Evolutionary conservation across 2,797 vertebrate genomes (phyloP), one percentile per base, ranked within the genome.

Genomic region (Xyrichtys novacula): DNA sequence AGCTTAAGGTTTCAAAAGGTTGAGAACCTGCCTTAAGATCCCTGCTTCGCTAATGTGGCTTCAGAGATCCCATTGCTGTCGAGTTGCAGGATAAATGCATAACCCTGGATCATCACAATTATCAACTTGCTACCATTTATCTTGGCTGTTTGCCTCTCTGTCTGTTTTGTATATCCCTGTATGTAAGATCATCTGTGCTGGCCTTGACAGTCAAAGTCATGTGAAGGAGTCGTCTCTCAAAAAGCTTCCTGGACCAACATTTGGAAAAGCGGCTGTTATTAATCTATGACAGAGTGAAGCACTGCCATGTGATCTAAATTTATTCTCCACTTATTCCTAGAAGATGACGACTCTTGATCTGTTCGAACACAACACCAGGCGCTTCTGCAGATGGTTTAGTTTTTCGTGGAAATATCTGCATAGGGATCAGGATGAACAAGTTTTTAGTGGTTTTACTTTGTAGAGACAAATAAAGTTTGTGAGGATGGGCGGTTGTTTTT

Each of bases 301-400:
- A 0, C 56, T 57, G 61, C 49, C 68, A 77, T 84, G 44, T 64
- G 75, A 80, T 71, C 47, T 76, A 71, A 80, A 86, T 90, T 81
- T 88, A 68, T 82, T 81, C 77, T 81, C 69, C 43, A 57, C 57
- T 20, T 50, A 39, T 80, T 86, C 74, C 62, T 67, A 72, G 63
- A 83, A 70, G 26, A 83, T 65, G 49, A 58, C 50, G 17, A 10
- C 29, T 53, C 65, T 63, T 72, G 59, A 68, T 79, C 78, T 86
- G 60, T 76, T 80, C 42, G 72, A 72, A 78, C 42, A 61, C 71
- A 71, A 39, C 32, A 44, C 47, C 71, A 76, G 82, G 38, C 6
- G 48, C 52, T 75, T 81, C 57, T 79, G 74, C 84, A 88, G 81
- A 85, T 83, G 80, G 68, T 70, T 52, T 59, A 78, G 57, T 74